Percentiles rank a stretch among this genome's conserved stretches.
These are phyloP conservation scores for Watsonalla cultraria DNA, from an alignment of 2,888 invertebrate genomes.

Conservation along the genomic window DNA sequence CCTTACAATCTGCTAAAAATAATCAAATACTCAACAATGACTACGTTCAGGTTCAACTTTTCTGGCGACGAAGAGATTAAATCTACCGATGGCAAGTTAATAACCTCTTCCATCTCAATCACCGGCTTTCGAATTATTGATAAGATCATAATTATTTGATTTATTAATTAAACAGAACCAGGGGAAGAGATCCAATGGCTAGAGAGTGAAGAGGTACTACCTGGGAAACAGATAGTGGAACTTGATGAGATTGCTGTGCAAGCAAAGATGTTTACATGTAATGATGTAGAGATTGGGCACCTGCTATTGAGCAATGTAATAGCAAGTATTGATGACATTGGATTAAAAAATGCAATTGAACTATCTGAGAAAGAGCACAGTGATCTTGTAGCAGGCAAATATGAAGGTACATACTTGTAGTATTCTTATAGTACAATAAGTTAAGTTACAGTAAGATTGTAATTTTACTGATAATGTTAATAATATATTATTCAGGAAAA, in stretches of 20 bases:
- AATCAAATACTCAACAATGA: slow-evolving; percentile 22
- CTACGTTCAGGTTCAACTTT: slow-evolving; percentile 56
- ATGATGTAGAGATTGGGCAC: slow-evolving; percentile 69
- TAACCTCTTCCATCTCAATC: background rate
- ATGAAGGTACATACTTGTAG: slow-evolving; percentile 81
- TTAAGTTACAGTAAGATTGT: too few relatives aligned
- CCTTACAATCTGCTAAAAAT: too few relatives aligned
- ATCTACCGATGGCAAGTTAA: slow-evolving; percentile 17
- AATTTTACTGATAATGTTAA: too few relatives aligned
- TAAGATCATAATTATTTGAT: slow-evolving; percentile 2
- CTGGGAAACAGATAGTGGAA: slow-evolving; percentile 39
- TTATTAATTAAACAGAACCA: slow-evolving; percentile 7
- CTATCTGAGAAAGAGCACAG: slow-evolving; percentile 82
- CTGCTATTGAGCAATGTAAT: slow-evolving; percentile 56
- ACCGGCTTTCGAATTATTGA: background rate
- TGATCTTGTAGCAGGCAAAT: slow-evolving; percentile 86
- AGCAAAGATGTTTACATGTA: slow-evolving; percentile 63
- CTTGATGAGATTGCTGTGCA: slow-evolving; percentile 45
- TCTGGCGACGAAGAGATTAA: slow-evolving; percentile 25
- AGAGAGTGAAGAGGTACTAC: slow-evolving; percentile 50
- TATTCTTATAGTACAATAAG: background rate
- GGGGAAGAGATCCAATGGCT: slow-evolving; percentile 42
- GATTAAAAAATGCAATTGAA: slow-evolving; percentile 57
- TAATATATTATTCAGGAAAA: too few relatives aligned
- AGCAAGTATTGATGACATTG: slow-evolving; percentile 41